Evolutionary conservation across 2,113 vertebrate genomes (phyloP).

Genomic region (Hoplias malabaricus): DNA sequence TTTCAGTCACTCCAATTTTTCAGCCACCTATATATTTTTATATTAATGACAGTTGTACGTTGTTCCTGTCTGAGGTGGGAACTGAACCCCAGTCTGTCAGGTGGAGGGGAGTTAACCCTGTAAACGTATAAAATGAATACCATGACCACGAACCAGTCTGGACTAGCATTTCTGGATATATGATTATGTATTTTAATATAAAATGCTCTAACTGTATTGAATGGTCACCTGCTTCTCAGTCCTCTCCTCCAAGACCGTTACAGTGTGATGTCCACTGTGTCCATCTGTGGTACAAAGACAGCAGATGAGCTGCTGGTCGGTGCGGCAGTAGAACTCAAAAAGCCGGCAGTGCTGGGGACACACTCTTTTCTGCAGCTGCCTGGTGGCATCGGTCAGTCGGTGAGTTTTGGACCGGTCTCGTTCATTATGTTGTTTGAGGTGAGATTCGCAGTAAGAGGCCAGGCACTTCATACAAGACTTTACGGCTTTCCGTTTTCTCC

Average conservation of each 20-base stretch:
- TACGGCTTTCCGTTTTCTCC: slow-evolving; percentile 36
- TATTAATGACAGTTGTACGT: too few species aligned
- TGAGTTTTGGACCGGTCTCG: slow-evolving; percentile 22
- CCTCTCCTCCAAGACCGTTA: slow-evolving; percentile 46
- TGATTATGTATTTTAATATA: too few species aligned
- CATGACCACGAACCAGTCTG: too few species aligned
- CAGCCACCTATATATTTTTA: too few species aligned
- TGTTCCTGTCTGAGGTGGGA: too few species aligned
- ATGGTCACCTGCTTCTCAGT: slow-evolving; percentile 49
- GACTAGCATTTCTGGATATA: not conserved
- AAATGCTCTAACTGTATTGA: not conserved
- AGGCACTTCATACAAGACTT: slow-evolving; percentile 48
- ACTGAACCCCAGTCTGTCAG: too few species aligned
- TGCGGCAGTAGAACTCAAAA: slow-evolving; percentile 54
- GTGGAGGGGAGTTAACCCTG: too few species aligned
- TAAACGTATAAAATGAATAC: too few species aligned
- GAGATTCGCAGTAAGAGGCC: slow-evolving; percentile 41
- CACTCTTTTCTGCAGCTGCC: slow-evolving; percentile 41
- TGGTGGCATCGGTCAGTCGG: slow-evolving; percentile 34
- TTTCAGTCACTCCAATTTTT: too few species aligned
- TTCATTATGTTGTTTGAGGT: slow-evolving; percentile 43
- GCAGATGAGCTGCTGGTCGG: slow-evolving; percentile 58
- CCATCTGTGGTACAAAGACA: slow-evolving; percentile 49
- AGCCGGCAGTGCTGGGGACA: slow-evolving; percentile 52
- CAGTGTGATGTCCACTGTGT: slow-evolving; percentile 50